These are phyloP conservation scores for Cosmorhoe ocellata DNA, from an alignment of 2,888 invertebrate genomes.

Conservation along the genomic window DNA sequence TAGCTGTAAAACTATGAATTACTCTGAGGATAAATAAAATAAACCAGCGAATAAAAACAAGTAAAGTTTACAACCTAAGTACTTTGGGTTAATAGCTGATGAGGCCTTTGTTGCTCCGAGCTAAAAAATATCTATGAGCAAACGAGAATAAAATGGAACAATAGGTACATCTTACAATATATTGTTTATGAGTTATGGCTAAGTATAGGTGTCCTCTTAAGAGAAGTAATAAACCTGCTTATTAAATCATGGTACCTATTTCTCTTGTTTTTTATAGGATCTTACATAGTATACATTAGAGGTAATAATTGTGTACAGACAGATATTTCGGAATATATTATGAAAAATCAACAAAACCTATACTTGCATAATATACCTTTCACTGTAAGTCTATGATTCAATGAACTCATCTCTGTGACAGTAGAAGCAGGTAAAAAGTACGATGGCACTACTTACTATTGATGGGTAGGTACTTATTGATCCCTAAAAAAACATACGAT, in stretches of 20 bases:
- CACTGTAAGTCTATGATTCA: too few relatives aligned
- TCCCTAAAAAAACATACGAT: too few relatives aligned
- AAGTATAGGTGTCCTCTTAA: constrained; percentile 36
- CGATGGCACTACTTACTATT: too few relatives aligned
- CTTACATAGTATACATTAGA: constrained; percentile 31
- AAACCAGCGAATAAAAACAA: constrained; percentile 26
- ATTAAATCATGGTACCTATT: constrained; percentile 36
- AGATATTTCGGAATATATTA: too few relatives aligned
- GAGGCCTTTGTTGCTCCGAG: constrained; percentile 34
- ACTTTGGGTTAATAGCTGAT: constrained; percentile 37
- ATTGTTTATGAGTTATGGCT: constrained; percentile 43
- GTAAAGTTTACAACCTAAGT: constrained; percentile 28
- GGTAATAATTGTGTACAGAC: neutral
- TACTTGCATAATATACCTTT: too few relatives aligned
- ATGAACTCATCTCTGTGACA: too few relatives aligned
- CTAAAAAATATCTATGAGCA: constrained; percentile 41
- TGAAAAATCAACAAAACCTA: too few relatives aligned
- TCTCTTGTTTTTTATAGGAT: constrained; percentile 29
- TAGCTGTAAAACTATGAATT: constrained; percentile 15
- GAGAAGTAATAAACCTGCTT: constrained; percentile 39
- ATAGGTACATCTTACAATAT: constrained; percentile 47
- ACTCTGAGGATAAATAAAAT: constrained; percentile 26
- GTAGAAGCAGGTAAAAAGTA: too few relatives aligned
- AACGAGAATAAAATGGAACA: constrained; percentile 48
- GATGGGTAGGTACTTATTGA: too few relatives aligned